Percentiles rank a stretch among this genome's conserved stretches.
Evolutionary conservation across 2,888 invertebrate genomes (phyloP).

Genomic region (Drosophila cracens): DNA sequence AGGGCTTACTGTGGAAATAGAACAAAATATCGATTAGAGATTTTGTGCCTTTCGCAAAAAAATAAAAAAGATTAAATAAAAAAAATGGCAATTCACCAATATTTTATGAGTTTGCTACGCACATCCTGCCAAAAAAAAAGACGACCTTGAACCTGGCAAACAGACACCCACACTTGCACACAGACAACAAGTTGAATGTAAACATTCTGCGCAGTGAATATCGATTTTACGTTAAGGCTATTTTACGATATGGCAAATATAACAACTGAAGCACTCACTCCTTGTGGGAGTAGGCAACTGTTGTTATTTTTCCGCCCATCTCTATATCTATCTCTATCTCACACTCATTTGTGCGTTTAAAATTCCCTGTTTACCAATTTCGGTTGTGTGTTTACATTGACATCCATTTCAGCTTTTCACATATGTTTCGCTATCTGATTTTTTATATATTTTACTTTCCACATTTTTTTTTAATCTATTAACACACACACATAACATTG

Average conservation of each 20-base stretch:
- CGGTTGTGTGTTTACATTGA: conserved; percentile 36
- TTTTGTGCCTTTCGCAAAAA: background rate
- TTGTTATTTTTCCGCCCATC: background rate
- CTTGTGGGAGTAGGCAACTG: background rate
- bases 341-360: background rate
- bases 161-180: background rate
- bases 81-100: background rate
- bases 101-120: background rate
- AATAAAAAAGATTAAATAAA: background rate
- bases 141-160: conserved; percentile 32
- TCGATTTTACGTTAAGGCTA: conserved; percentile 25
- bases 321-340: conserved; percentile 1
- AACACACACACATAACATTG: background rate
- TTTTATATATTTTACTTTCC: conserved; percentile 1
- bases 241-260: conserved; percentile 8
- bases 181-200: background rate
- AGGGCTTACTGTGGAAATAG: background rate
- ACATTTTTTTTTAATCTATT: conserved; percentile 22
- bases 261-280: conserved; percentile 7
- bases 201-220: conserved; percentile 25
- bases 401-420: conserved; percentile 34
- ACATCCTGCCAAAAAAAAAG: background rate
- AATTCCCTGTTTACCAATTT: conserved; percentile 17
- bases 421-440: conserved; percentile 26
- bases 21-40: conserved; percentile 8